Evolutionary conservation across 2,113 vertebrate species (phyloP).

Genomic region (Syrrhaptes paradoxus): DNA sequence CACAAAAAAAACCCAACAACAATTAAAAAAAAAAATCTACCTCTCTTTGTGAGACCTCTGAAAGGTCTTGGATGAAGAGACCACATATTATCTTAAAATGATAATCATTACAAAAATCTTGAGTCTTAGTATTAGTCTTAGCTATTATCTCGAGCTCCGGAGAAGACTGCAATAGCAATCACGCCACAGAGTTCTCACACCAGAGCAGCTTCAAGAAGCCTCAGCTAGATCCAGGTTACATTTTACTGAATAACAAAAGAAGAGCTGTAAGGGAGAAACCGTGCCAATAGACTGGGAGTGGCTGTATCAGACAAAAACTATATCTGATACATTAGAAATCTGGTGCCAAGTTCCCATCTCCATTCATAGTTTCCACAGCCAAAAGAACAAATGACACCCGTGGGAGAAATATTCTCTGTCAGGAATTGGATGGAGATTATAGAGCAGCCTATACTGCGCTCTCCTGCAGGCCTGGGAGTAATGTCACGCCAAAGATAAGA

Average conservation of each 20-base stretch:
- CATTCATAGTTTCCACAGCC: slow-evolving; percentile 14
- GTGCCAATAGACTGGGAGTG: slow-evolving; percentile 2
- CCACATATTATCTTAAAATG: not conserved
- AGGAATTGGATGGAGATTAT: not conserved
- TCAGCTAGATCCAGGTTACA: not conserved
- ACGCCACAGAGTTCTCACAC: not conserved
- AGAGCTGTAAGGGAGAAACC: not conserved
- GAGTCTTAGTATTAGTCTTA: not conserved
- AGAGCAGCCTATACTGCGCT: not conserved
- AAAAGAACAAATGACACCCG: not conserved
- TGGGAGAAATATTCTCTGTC: not conserved
- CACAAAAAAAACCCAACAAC: not conserved
- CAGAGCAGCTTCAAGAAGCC: not conserved
- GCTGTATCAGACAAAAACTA: not conserved
- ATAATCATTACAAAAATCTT: not conserved
- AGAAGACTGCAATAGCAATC: not conserved
- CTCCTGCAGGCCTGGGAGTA: not conserved
- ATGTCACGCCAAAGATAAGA: not conserved
- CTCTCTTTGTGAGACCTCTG: not conserved
- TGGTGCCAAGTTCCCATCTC: slow-evolving; percentile 6
- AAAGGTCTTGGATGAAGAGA: not conserved
- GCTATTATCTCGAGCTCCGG: not conserved
- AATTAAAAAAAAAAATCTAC: no score
- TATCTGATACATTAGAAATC: not conserved
- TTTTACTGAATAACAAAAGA: not conserved